These are phyloP conservation scores for Pelodytes ibericus DNA, from an alignment of 2,797 vertebrate species.

Conservation along the genomic window DNA sequence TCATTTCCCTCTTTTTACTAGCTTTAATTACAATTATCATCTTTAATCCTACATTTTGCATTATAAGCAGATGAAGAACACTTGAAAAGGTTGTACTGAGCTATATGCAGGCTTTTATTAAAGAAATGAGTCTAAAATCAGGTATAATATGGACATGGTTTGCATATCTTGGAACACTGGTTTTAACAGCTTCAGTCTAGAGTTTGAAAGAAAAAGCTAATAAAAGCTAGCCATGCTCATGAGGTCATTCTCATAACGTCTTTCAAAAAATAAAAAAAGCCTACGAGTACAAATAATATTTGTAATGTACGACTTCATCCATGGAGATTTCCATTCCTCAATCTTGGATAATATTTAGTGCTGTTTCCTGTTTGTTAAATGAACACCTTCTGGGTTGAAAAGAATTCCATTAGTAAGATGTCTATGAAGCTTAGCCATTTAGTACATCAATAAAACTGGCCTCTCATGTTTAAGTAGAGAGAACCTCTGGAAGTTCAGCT, in stretches of 20 bases:
- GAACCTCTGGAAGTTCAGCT: not conserved
- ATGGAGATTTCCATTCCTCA: slow-evolving; percentile 80
- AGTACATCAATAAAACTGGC: slow-evolving; percentile 37
- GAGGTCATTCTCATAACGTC: slow-evolving; percentile 75
- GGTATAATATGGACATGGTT: slow-evolving; percentile 64
- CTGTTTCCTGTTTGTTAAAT: slow-evolving; percentile 75
- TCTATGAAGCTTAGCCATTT: slow-evolving; percentile 63
- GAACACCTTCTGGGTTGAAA: slow-evolving; percentile 70
- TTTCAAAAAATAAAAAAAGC: slow-evolving; percentile 31
- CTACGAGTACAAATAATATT: slow-evolving; percentile 80
- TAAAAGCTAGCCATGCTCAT: slow-evolving; percentile 77
- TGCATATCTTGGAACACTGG: slow-evolving; percentile 63
- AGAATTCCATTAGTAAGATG: slow-evolving; percentile 68
- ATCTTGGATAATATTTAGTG: slow-evolving; percentile 69
- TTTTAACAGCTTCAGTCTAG: slow-evolving; percentile 68
- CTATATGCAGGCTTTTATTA: slow-evolving; percentile 60
- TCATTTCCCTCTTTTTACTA: slow-evolving; percentile 67
- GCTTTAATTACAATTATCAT: slow-evolving; percentile 58
- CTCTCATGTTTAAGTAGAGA: slow-evolving; percentile 22
- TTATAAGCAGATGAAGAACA: slow-evolving; percentile 32
- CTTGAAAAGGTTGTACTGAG: slow-evolving; percentile 55
- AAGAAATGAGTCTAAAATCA: slow-evolving; percentile 60
- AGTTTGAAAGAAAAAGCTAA: slow-evolving; percentile 73
- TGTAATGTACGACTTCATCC: slow-evolving; percentile 80
- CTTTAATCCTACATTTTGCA: slow-evolving; percentile 22